Evolutionary conservation across 1,140 invertebrate genomes (phyloP), one percentile per base, ranked within the genome.

Genomic region (Scaptomyza pallida): DNA sequence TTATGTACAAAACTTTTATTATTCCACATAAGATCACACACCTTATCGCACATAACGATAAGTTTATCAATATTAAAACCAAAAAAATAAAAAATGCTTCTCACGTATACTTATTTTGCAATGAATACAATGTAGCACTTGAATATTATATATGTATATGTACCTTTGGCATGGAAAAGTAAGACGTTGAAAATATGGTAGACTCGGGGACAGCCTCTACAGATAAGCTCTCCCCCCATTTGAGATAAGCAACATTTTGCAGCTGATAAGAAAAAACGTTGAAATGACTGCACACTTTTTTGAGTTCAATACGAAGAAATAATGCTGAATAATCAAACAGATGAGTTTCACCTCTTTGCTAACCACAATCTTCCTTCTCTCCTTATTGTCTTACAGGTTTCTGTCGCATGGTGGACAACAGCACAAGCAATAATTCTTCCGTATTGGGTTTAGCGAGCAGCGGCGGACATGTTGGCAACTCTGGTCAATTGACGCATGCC

Each of bases 381-480:
- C 93, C 93, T 0, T 51, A 21, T 44, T 61, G 33, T 10, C 1
- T 75, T 78, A 1, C 92, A 97, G 96, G 95, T 50, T 96, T 97
- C 94, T 97, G 97, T 92, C 93, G 96, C 6, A 95, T 96, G 95
- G 91, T 97, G 92, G 96, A 97, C 75, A 94, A 93, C 55, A 89
- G 85, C 63, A 91, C 88, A n/a, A 91, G 90, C 76, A 91, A 91
- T 52, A 91, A 91, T 75, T 91, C 91, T 1, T 91, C 91, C 3
- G 89, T 90, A 2, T 59, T 91, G 69, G 89, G 90, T 15, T 45
- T 89, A 61, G 77, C 82, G 52, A 78, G 82, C 72, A 78, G 82
- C 35, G 80, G 82, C 35, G 80, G 82, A 67, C 82, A 86, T 86
- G 80, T 80, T 6, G 85, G 5, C 81, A 21, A 57, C 80, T 47